These are phyloP conservation scores for Enteromius treurensis DNA, from an alignment of 2,797 vertebrate genomes.

Conservation along the genomic window DNA sequence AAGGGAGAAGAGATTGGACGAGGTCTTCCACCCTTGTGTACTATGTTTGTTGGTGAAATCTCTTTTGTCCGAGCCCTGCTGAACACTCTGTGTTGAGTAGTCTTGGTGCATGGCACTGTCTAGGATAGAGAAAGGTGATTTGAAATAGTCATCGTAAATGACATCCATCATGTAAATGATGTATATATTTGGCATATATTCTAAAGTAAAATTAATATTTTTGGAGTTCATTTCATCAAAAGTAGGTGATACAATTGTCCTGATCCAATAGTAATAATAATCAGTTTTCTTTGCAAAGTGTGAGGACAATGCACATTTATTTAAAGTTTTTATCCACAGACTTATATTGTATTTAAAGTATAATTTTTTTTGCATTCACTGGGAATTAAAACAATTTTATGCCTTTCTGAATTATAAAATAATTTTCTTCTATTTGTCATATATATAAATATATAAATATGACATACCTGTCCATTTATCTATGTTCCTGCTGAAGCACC, in stretches of 20 bases:
- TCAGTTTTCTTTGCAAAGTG: not conserved
- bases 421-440: not conserved
- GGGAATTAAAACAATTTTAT: not conserved
- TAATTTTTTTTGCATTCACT: not conserved
- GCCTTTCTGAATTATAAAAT: not conserved
- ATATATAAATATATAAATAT: not conserved
- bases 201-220: not conserved
- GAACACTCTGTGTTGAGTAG: not conserved
- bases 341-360: too few relatives aligned
- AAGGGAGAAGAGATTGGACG: conserved; percentile 44
- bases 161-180: not conserved
- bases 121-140: conserved; percentile 19
- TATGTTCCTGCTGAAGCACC: not conserved
- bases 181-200: not conserved
- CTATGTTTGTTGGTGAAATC: conserved; percentile 49
- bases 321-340: not conserved
- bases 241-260: not conserved
- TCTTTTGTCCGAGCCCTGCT: conserved; percentile 22
- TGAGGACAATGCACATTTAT: not conserved
- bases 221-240: not conserved
- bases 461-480: conserved; percentile 37
- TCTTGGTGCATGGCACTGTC: conserved; percentile 25
- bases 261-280: not conserved
- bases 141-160: not conserved
- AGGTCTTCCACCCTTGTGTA: conserved; percentile 58